phyloP scores from a whole-genome alignment of 2,888 invertebrate genomes.

The Mimachlamys varia region DNA sequence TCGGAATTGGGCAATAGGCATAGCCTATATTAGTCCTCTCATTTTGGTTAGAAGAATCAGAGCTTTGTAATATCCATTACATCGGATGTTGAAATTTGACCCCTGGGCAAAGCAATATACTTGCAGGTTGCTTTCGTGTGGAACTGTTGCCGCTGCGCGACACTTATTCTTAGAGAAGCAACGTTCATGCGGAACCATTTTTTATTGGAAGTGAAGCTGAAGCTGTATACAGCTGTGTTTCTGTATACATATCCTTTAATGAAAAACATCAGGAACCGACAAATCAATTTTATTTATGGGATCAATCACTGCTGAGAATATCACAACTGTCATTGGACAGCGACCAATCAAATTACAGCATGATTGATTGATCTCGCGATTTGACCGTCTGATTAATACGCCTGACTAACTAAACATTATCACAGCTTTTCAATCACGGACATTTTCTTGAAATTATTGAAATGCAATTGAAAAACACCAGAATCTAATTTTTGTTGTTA shows the following conservation, averaged over 20 bases:
- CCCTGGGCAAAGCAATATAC: too few relatives aligned
- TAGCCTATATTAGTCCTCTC: too few relatives aligned
- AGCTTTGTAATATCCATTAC: too few relatives aligned
- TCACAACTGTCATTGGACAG: neutral
- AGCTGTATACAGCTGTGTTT: neutral
- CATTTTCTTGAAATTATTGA: neutral
- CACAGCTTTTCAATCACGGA: neutral
- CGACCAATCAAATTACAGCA: neutral
- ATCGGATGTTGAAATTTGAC: too few relatives aligned
- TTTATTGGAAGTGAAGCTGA: neutral
- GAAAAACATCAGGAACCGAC: neutral
- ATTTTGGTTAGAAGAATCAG: too few relatives aligned
- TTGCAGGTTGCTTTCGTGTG: too few relatives aligned
- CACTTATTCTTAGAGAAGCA: too few relatives aligned
- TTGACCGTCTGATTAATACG: neutral
- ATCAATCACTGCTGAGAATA: constrained; percentile 10
- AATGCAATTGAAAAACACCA: neutral
- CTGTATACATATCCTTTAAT: neutral
- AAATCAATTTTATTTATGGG: constrained; percentile 25
- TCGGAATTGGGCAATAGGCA: too few relatives aligned
- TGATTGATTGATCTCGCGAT: neutral
- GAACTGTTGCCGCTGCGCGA: too few relatives aligned
- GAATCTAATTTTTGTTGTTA: neutral
- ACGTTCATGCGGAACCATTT: too few relatives aligned
- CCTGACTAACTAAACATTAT: neutral